phyloP scores from a whole-genome alignment of 2,113 vertebrate species.

The Oryzias woworae region DNA sequence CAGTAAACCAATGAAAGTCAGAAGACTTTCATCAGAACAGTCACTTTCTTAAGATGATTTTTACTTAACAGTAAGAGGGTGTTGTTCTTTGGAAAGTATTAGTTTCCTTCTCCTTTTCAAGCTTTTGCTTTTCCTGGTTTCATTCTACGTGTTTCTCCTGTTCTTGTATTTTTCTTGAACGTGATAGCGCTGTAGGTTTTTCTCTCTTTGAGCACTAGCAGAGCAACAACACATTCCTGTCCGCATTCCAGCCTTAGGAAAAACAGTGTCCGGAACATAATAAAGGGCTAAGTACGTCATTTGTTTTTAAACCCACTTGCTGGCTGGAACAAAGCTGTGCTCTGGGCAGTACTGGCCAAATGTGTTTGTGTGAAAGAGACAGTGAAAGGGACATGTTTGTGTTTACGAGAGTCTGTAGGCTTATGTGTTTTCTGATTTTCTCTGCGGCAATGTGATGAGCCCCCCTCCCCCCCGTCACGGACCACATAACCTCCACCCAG shows the following conservation, averaged over 20 bases:
- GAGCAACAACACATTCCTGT: slow-evolving; percentile 78
- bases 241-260: slow-evolving; percentile 74
- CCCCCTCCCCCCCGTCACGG: slow-evolving; percentile 2
- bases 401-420: slow-evolving; percentile 42
- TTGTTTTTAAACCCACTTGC: slow-evolving; percentile 74
- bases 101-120: slow-evolving; percentile 7
- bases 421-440: slow-evolving; percentile 36
- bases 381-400: slow-evolving; percentile 53
- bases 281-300: slow-evolving; percentile 74
- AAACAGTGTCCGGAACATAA: slow-evolving; percentile 78
- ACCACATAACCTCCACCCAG: slow-evolving; percentile 13
- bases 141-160: slow-evolving; percentile 8
- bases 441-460: slow-evolving; percentile 41
- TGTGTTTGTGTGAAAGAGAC: slow-evolving; percentile 56
- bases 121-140: neutral
- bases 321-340: slow-evolving; percentile 64
- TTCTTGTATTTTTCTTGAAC: slow-evolving; percentile 35
- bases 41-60: neutral
- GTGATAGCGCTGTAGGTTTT: slow-evolving; percentile 55
- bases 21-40: slow-evolving; percentile 25
- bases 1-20: slow-evolving; percentile 25
- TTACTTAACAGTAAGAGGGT: slow-evolving; percentile 16
- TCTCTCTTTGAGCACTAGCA: slow-evolving; percentile 66
- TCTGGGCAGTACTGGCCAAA: slow-evolving; percentile 56
- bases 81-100: slow-evolving; percentile 35